These are phyloP conservation scores for Gymnarchus niloticus DNA, from an alignment of 2,113 vertebrate species.

Conservation along the genomic window DNA sequence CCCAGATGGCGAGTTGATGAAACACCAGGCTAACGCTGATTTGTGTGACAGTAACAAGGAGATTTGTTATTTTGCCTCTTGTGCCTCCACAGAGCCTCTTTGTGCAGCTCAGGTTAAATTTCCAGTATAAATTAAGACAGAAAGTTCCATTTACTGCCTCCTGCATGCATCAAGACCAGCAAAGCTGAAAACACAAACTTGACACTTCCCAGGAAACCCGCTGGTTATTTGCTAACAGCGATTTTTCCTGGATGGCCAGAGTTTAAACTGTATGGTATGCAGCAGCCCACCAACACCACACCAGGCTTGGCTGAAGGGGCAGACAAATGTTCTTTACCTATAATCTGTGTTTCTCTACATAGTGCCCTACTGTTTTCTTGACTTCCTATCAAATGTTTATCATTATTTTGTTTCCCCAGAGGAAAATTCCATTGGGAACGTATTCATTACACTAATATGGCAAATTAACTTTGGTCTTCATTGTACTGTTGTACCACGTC, in stretches of 20 bases:
- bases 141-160: neutral
- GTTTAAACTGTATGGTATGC: too few species aligned
- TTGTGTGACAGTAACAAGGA: neutral
- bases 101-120: neutral
- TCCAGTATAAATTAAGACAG: neutral
- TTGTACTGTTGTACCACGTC: neutral
- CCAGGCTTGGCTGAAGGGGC: neutral
- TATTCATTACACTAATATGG: constrained; percentile 1
- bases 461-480: constrained; percentile 8
- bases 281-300: neutral
- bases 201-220: neutral
- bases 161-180: neutral
- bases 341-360: neutral
- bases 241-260: too few species aligned
- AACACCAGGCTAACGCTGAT: constrained; percentile 14
- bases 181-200: neutral
- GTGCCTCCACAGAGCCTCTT: neutral
- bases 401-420: neutral
- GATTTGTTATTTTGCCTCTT: neutral
- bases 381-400: neutral
- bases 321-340: neutral
- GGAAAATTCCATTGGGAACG: neutral
- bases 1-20: constrained; percentile 5
- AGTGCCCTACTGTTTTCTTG: neutral
- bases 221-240: too few species aligned